A percentile compares a stretch with the other conserved stretches of the same genome.
These are phyloP conservation scores for Drosophila orosa DNA, from an alignment of 1,140 invertebrate species.

Conservation along the genomic window DNA sequence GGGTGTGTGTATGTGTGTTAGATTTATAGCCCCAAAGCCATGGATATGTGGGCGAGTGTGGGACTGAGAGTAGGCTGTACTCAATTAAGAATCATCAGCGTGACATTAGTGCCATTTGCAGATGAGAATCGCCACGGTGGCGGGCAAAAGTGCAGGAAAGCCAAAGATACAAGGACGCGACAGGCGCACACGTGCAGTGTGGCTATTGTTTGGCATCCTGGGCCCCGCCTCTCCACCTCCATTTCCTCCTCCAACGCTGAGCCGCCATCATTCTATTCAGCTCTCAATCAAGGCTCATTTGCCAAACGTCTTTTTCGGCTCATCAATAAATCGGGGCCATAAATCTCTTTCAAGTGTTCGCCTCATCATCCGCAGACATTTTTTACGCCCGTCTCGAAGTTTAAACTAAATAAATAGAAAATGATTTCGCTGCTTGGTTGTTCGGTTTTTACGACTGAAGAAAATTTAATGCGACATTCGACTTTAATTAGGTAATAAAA, in stretches of 20 bases:
- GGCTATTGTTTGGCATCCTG: conserved; percentile 48
- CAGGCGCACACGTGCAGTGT: conserved; percentile 63
- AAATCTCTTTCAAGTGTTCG: conserved; percentile 50
- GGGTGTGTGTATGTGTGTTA: conserved; percentile 52
- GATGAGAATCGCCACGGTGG: conserved; percentile 22
- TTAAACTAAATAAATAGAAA: conserved; percentile 58
- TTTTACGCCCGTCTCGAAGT: conserved; percentile 27
- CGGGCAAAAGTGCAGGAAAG: conserved; percentile 34
- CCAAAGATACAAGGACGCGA: conserved; percentile 54
- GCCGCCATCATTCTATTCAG: conserved; percentile 5
- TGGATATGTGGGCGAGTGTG: conserved; percentile 13
- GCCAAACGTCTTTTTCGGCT: conserved; percentile 25
- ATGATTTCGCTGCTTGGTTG: conserved; percentile 35
- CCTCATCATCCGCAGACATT: conserved; percentile 32
- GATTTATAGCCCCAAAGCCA: conserved; percentile 66
- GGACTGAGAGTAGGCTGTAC: conserved; percentile 57
- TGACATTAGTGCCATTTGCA: conserved; percentile 79
- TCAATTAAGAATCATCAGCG: conserved; percentile 82
- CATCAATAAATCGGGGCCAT: conserved; percentile 63
- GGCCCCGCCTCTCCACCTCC: background rate
- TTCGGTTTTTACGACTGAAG: conserved; percentile 36
- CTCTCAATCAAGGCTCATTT: conserved; percentile 57
- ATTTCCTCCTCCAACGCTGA: background rate
- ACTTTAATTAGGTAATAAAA: conserved; percentile 75
- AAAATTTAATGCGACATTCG: conserved; percentile 64